phyloP scores from a whole-genome alignment of 2,888 invertebrate species.

The Ligdia adustata region DNA sequence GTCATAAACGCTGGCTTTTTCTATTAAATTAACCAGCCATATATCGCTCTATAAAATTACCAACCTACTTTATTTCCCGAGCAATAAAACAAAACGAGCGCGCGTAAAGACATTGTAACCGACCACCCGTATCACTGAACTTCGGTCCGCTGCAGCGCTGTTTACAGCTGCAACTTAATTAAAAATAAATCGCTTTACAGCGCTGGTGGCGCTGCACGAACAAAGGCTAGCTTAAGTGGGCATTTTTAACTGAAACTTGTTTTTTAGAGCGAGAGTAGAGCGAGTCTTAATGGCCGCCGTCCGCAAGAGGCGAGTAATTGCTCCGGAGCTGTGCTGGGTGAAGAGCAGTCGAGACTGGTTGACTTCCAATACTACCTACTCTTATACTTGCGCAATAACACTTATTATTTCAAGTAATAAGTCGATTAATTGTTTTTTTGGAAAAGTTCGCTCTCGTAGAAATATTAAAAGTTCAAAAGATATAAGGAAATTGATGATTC shows the following conservation, averaged over 20 bases:
- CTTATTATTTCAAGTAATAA: too few species aligned
- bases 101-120: not conserved
- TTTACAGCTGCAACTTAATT: slow-evolving; percentile 11
- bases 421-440: too few species aligned
- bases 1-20: too few species aligned
- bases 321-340: not conserved
- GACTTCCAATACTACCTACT: not conserved
- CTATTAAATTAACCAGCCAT: too few species aligned
- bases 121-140: not conserved
- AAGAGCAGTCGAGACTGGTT: not conserved
- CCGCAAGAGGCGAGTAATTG: slow-evolving; percentile 11
- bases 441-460: too few species aligned
- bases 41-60: too few species aligned
- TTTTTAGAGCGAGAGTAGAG: too few species aligned
- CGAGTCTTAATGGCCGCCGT: slow-evolving; percentile 15
- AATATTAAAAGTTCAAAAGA: too few species aligned
- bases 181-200: slow-evolving; percentile 8
- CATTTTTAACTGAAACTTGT: slow-evolving; percentile 21
- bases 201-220: slow-evolving; percentile 16
- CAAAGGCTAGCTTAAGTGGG: slow-evolving; percentile 23
- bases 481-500: too few species aligned
- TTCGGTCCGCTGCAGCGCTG: not conserved
- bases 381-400: too few species aligned
- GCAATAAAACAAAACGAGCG: too few species aligned
- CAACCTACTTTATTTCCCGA: too few species aligned